Conservation (phyloP, 2,888 invertebrate genomes). For the Heliothis peltigera region DNA sequence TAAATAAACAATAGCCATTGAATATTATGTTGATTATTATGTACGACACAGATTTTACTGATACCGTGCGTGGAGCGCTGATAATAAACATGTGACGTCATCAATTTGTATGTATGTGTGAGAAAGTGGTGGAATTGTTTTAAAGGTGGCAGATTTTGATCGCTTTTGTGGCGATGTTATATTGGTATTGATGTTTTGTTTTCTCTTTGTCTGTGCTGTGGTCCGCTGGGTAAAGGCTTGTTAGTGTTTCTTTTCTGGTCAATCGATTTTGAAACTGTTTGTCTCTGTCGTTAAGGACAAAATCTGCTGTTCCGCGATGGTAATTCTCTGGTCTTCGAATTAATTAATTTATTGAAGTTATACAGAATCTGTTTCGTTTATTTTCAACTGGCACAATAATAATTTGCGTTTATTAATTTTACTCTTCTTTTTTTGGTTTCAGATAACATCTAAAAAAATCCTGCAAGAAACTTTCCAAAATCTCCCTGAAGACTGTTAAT, state of each 20-base stretch:
- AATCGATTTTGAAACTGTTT: neutral
- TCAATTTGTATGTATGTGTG: slow-evolving; percentile 28
- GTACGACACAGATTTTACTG: slow-evolving; percentile 38
- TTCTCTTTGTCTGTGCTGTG: neutral
- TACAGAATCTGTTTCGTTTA: too few relatives aligned
- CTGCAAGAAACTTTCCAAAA: slow-evolving; percentile 86
- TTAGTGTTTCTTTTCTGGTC: neutral
- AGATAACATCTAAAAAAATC: slow-evolving; percentile 83
- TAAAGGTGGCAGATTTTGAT: neutral
- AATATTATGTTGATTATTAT: slow-evolving; percentile 27
- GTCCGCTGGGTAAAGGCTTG: neutral
- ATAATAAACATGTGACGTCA: slow-evolving; percentile 37
- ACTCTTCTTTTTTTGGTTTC: slow-evolving; percentile 77
- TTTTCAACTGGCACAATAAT: too few relatives aligned
- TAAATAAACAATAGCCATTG: slow-evolving; percentile 46
- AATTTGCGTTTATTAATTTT: too few relatives aligned
- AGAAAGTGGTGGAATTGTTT: slow-evolving; percentile 10
- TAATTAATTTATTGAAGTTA: too few relatives aligned
- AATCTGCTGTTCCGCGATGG: too few relatives aligned
- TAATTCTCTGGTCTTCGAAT: too few relatives aligned
- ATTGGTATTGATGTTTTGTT: slow-evolving; percentile 20
- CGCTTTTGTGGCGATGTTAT: slow-evolving; percentile 2
- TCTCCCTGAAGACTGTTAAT: slow-evolving; percentile 87
- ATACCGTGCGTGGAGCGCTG: slow-evolving; percentile 21
- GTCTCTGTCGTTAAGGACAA: neutral